Conservation (phyloP, 2,888 invertebrate genomes). For the Tetragonisca angustula region DNA sequence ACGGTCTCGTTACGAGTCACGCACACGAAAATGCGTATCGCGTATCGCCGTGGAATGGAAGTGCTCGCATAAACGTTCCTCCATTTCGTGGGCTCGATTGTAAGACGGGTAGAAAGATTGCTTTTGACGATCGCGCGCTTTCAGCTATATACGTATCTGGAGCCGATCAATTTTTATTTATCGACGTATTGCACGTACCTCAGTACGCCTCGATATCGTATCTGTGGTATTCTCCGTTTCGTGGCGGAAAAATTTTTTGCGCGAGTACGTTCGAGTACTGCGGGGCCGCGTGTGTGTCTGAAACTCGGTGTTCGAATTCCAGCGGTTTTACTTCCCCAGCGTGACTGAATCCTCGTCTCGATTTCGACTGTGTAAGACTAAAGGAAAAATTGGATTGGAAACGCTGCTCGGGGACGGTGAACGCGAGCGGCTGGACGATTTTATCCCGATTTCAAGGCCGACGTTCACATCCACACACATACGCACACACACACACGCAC, state of each 20-base stretch:
- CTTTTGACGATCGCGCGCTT: not conserved
- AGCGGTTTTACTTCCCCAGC: conserved; percentile 36
- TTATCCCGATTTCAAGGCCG: conserved; percentile 19
- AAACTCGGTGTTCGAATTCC: conserved; percentile 26
- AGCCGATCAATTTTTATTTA: conserved; percentile 24
- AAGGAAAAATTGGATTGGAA: not conserved
- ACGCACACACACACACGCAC: not conserved
- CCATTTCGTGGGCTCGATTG: conserved; percentile 9
- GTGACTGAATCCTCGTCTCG: conserved; percentile 7
- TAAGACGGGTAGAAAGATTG: conserved; percentile 3
- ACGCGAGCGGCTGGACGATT: conserved; percentile 14
- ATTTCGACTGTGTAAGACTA: not conserved
- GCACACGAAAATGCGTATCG: conserved; percentile 5
- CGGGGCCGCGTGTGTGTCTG: conserved; percentile 23
- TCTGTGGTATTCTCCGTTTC: conserved; percentile 31
- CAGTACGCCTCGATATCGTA: conserved; percentile 5
- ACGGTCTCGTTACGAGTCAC: conserved; percentile 4
- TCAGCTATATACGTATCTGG: not conserved
- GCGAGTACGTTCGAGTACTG: conserved; percentile 21
- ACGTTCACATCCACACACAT: conserved; percentile 49
- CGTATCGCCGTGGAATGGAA: conserved; percentile 11
- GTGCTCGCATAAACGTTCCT: conserved; percentile 17
- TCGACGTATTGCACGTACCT: conserved; percentile 26
- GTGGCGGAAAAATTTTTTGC: not conserved
- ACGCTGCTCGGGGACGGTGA: conserved; percentile 44